Evolutionary conservation across 2,888 invertebrate genomes (phyloP).

Genomic region (Meganola albula): DNA sequence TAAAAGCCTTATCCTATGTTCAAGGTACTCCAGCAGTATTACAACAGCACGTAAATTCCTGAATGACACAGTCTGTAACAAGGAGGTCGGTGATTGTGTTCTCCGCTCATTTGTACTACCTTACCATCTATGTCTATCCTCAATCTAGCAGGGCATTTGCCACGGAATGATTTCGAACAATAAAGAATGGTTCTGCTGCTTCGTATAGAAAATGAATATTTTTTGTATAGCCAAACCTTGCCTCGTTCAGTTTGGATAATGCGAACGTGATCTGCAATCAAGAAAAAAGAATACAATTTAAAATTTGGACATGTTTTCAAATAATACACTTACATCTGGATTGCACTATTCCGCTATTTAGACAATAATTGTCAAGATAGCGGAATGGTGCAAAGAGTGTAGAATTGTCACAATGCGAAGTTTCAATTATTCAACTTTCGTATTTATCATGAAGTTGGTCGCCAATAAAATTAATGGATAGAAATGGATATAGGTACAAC

Average conservation of each 20-base stretch:
- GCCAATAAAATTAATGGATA: too few relatives aligned
- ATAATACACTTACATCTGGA: too few relatives aligned
- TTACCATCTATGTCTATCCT: background rate
- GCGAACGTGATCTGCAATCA: background rate
- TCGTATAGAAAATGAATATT: background rate
- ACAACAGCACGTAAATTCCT: background rate
- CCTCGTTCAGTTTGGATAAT: background rate
- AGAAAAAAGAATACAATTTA: background rate
- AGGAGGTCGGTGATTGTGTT: background rate
- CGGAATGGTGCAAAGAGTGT: too few relatives aligned
- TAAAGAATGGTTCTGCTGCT: background rate
- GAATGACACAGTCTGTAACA: background rate
- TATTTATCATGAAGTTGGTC: too few relatives aligned
- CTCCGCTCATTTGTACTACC: background rate
- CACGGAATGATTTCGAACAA: background rate
- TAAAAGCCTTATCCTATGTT: background rate
- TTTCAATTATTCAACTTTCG: too few relatives aligned
- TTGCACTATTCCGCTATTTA: too few relatives aligned
- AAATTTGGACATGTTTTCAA: too few relatives aligned
- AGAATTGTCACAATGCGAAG: too few relatives aligned
- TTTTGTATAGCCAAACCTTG: background rate
- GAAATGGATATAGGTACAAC: too few relatives aligned
- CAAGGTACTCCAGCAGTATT: background rate
- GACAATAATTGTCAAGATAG: too few relatives aligned
- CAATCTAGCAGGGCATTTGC: background rate